A percentile compares a stretch with the other conserved stretches of the same genome.
phyloP scores from a whole-genome alignment of 1,140 invertebrate species.

The Pseudoatta argentina region DNA sequence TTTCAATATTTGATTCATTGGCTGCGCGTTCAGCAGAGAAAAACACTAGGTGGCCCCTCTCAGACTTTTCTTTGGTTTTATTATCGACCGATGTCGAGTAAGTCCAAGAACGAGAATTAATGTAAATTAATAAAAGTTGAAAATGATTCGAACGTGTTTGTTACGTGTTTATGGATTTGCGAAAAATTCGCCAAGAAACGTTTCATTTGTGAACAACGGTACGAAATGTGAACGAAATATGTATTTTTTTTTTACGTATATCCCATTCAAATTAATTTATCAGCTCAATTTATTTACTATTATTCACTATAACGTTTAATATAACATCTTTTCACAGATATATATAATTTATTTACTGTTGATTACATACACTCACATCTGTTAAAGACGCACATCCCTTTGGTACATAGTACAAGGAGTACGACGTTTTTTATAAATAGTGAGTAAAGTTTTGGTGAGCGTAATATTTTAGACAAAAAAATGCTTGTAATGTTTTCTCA shows the following conservation, averaged over 20 bases:
- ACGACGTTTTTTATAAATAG: slow-evolving; percentile 87
- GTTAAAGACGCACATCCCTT: slow-evolving; percentile 67
- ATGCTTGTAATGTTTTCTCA: not conserved
- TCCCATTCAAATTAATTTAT: not conserved
- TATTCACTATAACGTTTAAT: not conserved
- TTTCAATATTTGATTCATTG: too few species aligned
- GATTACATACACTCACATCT: slow-evolving; percentile 26
- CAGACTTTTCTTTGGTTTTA: too few species aligned
- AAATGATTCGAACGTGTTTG: slow-evolving; percentile 55
- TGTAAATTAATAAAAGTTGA: too few species aligned
- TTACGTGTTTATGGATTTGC: not conserved
- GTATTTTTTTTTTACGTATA: not conserved
- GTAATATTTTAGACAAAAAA: not conserved
- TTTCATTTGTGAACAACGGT: slow-evolving; percentile 28
- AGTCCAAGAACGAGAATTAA: too few species aligned
- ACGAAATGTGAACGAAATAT: not conserved
- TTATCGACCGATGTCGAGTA: too few species aligned
- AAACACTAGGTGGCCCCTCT: too few species aligned
- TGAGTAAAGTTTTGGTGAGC: slow-evolving; percentile 76
- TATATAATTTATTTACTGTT: not conserved
- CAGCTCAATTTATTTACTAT: not conserved
- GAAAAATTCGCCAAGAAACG: slow-evolving; percentile 5
- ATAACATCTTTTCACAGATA: slow-evolving; percentile 67
- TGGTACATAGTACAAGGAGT: slow-evolving; percentile 71
- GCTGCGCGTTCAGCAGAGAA: too few species aligned